phyloP scores from a whole-genome alignment of 2,888 invertebrate genomes.

The Lepidocyrtoides sp. region DNA sequence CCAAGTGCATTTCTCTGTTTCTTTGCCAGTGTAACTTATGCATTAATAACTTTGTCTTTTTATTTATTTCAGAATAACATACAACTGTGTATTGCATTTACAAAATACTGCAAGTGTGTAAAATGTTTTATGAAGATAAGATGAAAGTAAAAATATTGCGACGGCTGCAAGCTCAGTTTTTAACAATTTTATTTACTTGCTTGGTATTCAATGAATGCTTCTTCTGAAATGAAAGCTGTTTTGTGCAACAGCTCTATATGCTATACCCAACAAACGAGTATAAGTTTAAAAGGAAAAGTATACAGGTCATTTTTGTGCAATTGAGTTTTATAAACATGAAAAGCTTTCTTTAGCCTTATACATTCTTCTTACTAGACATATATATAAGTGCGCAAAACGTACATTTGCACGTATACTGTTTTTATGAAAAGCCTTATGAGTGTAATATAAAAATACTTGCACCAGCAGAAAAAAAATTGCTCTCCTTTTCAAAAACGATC shows the following conservation, averaged over 20 bases:
- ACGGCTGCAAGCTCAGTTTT: slow-evolving; percentile 19
- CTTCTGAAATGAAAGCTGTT: slow-evolving; percentile 11
- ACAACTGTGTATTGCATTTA: background rate
- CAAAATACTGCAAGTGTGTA: background rate
- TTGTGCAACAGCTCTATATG: background rate
- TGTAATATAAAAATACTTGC: no score
- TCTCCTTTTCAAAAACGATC: background rate
- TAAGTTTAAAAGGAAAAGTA: background rate
- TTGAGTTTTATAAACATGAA: no score
- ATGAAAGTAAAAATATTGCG: slow-evolving; percentile 1
- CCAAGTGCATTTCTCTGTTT: slow-evolving; percentile 35
- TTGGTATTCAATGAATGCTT: slow-evolving; percentile 54
- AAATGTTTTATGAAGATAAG: background rate
- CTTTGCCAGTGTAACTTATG: no score
- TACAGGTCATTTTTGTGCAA: slow-evolving; percentile 30
- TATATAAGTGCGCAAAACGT: background rate
- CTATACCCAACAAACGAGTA: background rate
- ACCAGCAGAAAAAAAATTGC: no score
- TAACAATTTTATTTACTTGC: slow-evolving; percentile 1
- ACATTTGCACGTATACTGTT: background rate
- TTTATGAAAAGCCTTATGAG: no score
- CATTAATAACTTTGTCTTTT: no score
- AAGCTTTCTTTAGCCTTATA: no score
- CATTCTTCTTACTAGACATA: no score
- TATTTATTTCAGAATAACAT: background rate